A percentile compares a stretch with the other conserved stretches of the same genome.
Conservation (phyloP, 2,113 vertebrate genomes). For the Microtus ochrogaster region DNA sequence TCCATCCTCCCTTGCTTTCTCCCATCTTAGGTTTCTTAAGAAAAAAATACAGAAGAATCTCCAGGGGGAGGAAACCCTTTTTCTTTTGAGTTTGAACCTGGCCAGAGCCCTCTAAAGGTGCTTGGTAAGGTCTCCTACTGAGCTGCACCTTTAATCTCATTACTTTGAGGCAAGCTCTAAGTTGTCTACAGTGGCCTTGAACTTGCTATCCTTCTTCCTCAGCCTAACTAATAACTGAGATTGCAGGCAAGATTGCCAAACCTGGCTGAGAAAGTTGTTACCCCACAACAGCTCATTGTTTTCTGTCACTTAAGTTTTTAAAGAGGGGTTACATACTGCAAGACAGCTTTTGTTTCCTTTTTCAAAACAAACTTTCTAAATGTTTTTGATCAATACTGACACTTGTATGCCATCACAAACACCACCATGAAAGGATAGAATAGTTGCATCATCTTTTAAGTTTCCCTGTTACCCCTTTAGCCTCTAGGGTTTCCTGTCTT, state of each 20-base stretch:
- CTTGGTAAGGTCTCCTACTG: background rate
- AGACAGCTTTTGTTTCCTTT: background rate
- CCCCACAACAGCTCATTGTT: background rate
- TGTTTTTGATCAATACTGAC: background rate
- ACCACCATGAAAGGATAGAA: background rate
- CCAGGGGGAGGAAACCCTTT: background rate
- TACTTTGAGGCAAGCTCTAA: background rate
- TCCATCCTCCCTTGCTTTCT: background rate
- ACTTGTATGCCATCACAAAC: background rate
- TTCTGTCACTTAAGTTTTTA: background rate
- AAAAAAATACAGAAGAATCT: background rate
- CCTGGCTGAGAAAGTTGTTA: background rate
- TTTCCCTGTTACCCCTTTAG: background rate
- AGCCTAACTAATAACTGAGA: background rate
- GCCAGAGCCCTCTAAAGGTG: background rate
- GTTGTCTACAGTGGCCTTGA: background rate
- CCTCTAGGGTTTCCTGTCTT: background rate
- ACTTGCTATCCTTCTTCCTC: background rate
- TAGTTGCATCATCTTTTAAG: background rate
- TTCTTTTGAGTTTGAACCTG: background rate
- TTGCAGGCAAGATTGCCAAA: background rate
- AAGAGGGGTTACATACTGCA: background rate
- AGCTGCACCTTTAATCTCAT: background rate
- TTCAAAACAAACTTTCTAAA: background rate
- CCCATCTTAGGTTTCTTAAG: background rate